These are phyloP conservation scores for Salvator merianae DNA, from an alignment of 2,113 vertebrate species.

Conservation along the genomic window DNA sequence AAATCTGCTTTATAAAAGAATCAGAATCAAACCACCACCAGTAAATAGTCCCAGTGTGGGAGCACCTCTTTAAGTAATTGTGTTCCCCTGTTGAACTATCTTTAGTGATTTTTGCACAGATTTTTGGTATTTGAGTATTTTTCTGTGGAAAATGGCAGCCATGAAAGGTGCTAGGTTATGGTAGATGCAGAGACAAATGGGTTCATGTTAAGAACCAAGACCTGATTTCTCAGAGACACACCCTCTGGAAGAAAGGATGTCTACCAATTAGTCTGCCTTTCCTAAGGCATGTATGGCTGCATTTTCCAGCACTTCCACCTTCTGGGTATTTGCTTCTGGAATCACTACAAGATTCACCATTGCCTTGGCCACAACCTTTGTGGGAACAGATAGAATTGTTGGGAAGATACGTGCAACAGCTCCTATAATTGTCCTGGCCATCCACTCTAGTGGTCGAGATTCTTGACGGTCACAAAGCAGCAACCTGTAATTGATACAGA, in stretches of 20 bases:
- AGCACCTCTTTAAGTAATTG: too few species aligned
- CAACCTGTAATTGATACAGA: slow-evolving; percentile 62
- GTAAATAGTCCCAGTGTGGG: too few species aligned
- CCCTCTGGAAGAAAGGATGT: background rate
- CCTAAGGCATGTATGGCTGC: slow-evolving; percentile 72
- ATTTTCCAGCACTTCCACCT: slow-evolving; percentile 80
- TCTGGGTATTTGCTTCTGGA: slow-evolving; percentile 53
- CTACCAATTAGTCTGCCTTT: slow-evolving; percentile 19
- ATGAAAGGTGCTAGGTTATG: background rate
- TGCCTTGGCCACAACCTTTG: slow-evolving; percentile 68
- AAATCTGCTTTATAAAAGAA: too few species aligned
- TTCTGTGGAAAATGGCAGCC: background rate
- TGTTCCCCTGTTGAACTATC: too few species aligned
- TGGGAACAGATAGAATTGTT: slow-evolving; percentile 72
- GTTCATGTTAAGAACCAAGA: background rate
- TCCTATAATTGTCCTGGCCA: slow-evolving; percentile 64
- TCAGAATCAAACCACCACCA: too few species aligned
- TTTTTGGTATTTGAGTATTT: too few species aligned
- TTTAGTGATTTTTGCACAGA: too few species aligned
- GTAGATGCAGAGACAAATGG: background rate
- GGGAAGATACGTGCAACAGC: slow-evolving; percentile 61
- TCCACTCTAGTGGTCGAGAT: slow-evolving; percentile 76
- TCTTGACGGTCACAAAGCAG: slow-evolving; percentile 80
- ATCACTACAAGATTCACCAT: slow-evolving; percentile 78
- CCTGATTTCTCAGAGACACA: too few species aligned